Evolutionary conservation across 2,113 vertebrate species (phyloP), one percentile per base, ranked within the genome.

Genomic region (Lipophrys pholis): DNA sequence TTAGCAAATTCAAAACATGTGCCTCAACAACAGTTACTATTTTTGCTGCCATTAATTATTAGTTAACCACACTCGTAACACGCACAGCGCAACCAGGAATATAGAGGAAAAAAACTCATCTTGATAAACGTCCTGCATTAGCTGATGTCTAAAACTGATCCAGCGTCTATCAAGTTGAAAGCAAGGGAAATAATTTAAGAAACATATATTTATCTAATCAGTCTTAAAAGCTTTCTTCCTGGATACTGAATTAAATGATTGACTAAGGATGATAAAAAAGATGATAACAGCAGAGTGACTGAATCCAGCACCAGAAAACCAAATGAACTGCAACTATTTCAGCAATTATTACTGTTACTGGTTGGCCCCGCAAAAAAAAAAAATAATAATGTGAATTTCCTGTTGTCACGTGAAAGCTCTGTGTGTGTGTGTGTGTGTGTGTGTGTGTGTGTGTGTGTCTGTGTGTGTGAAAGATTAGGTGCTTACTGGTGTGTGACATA

Each of bases 101-200:
- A 41, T 46, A 76, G 55, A 69, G 38, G 39, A 76, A n/a, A n/a
- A n/a, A n/a, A n/a, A n/a, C n/a, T n/a, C n/a, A n/a, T n/a, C n/a
- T n/a, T n/a, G n/a, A n/a, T n/a, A 58, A 74, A 59, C 46, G 68
- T 16, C 50, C 10, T 6, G 43, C 38, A 60, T 67, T 57, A 70
- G 52, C 10, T 74, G 65, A 42, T 4, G 88, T 93, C 93, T 90
- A 93, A 91, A 94, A 91, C 69, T 51, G 81, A 87, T 81, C 77
- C 54, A 82, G 89, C 70, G 69, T 70, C 86, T 87, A 88, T 91
- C 85, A 81, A 61, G 65, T 78, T 80, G 70, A 88, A 89, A 88
- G 70, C 48, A 71, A 16, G 11, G 41, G 39, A 66, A 69, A 76
- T 38, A 58, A 76, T 14, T 8, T 57, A n/a, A 48, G 71, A 61